A percentile compares a stretch with the other conserved stretches of the same genome.
These are phyloP conservation scores for Orgyia antiqua DNA, from an alignment of 2,888 invertebrate species.

Conservation along the genomic window DNA sequence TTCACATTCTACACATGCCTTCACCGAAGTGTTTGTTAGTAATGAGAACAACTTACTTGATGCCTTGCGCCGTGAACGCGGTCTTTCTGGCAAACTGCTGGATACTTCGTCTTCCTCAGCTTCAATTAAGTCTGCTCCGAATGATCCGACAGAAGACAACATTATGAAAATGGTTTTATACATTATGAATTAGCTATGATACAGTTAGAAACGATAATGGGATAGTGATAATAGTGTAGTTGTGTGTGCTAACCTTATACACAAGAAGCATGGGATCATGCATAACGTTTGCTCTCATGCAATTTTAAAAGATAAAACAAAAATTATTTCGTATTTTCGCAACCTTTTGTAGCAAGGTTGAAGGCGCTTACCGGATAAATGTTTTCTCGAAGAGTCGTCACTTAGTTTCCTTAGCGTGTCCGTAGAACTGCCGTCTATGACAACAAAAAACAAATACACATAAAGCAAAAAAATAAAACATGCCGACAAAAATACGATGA, in stretches of 20 bases:
- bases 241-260: constrained; percentile 33
- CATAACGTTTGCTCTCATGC: constrained; percentile 46
- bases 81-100: constrained; percentile 66
- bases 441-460: constrained; percentile 68
- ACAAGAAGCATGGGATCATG: constrained; percentile 54
- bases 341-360: too few species aligned
- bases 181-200: constrained; percentile 37
- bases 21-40: constrained; percentile 23
- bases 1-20: constrained; percentile 18
- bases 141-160: constrained; percentile 29
- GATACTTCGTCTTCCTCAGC: constrained; percentile 76
- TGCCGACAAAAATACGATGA: constrained; percentile 49
- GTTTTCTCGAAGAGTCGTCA: constrained; percentile 75
- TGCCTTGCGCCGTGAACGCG: constrained; percentile 70
- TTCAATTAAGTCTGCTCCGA: constrained; percentile 76
- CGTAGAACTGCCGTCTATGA: constrained; percentile 73
- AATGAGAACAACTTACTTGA: constrained; percentile 71
- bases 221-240: constrained; percentile 29
- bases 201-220: constrained; percentile 30
- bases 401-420: constrained; percentile 70
- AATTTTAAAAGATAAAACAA: constrained; percentile 22
- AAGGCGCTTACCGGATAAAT: constrained; percentile 72
- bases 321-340: constrained; percentile 17
- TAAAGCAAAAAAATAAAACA: constrained; percentile 67
- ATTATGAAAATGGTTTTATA: too few species aligned